Conservation (phyloP, 2,888 invertebrate genomes). For the Amiota minor region DNA sequence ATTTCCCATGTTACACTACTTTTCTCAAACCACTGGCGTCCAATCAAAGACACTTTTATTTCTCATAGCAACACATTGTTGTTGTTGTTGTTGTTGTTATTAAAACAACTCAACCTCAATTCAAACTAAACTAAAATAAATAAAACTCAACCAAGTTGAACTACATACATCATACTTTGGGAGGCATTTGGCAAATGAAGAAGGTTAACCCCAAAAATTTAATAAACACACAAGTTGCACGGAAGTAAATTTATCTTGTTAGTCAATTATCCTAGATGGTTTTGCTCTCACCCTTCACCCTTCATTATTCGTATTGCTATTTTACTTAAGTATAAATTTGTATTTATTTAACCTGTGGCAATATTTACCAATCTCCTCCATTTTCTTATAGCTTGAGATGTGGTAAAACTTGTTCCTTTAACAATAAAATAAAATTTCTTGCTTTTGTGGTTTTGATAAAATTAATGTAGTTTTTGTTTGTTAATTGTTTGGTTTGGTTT, state of each 20-base stretch:
- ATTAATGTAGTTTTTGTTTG: slow-evolving; percentile 40
- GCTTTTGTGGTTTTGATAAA: slow-evolving; percentile 45
- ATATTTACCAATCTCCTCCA: neutral
- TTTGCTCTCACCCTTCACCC: too few relatives aligned
- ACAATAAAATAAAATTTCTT: slow-evolving; percentile 21
- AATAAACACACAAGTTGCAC: slow-evolving; percentile 65
- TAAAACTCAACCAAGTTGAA: slow-evolving; percentile 34
- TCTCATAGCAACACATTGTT: too few relatives aligned
- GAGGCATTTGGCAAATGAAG: neutral
- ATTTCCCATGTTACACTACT: too few relatives aligned
- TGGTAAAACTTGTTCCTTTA: too few relatives aligned
- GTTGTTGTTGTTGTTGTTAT: too few relatives aligned
- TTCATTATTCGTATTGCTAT: too few relatives aligned
- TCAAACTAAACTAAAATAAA: too few relatives aligned
- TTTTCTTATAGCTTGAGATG: neutral
- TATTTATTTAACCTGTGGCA: neutral
- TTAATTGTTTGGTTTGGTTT: slow-evolving; percentile 63
- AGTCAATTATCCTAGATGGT: slow-evolving; percentile 50
- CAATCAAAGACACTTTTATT: too few relatives aligned
- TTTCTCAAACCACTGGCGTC: too few relatives aligned
- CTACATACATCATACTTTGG: slow-evolving; percentile 24
- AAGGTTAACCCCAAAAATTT: slow-evolving; percentile 63
- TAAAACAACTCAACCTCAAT: too few relatives aligned
- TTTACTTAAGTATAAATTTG: too few relatives aligned
- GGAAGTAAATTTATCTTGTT: slow-evolving; percentile 64